These are phyloP conservation scores for Patagioenas fasciata DNA, from an alignment of 2,113 vertebrate genomes.

Conservation along the genomic window DNA sequence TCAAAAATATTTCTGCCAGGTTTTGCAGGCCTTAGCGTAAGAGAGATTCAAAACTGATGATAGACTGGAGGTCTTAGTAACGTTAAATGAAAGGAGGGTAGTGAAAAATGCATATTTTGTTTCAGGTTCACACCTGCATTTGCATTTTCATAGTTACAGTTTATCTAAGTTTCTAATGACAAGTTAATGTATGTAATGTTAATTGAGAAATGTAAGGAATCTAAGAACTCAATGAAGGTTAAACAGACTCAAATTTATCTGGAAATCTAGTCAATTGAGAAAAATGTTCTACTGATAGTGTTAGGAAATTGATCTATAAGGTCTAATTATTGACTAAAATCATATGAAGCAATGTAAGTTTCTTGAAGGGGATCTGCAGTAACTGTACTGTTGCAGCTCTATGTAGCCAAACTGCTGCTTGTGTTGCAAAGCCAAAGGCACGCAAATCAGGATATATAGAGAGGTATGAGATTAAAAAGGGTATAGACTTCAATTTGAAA, in stretches of 20 bases:
- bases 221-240: not conserved
- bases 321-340: not conserved
- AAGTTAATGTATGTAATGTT: not conserved
- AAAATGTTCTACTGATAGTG: not conserved
- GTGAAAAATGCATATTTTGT: not conserved
- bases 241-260: not conserved
- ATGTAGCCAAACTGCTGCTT: not conserved
- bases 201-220: not conserved
- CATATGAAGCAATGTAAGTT: not conserved
- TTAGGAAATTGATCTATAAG: not conserved
- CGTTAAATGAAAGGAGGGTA: not conserved
- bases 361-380: not conserved
- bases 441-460: not conserved
- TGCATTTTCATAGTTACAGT: not conserved
- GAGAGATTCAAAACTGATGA: not conserved
- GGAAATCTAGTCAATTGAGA: not conserved
- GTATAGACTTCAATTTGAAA: not conserved
- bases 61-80: not conserved
- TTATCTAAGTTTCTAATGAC: not conserved
- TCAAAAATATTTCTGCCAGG: not conserved
- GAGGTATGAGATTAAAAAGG: not conserved
- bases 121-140: not conserved
- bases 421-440: not conserved
- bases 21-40: slow-evolving; percentile 15
- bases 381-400: not conserved